Evolutionary conservation across 1,140 invertebrate species (phyloP).

Genomic region (Berghia stephanieae): DNA sequence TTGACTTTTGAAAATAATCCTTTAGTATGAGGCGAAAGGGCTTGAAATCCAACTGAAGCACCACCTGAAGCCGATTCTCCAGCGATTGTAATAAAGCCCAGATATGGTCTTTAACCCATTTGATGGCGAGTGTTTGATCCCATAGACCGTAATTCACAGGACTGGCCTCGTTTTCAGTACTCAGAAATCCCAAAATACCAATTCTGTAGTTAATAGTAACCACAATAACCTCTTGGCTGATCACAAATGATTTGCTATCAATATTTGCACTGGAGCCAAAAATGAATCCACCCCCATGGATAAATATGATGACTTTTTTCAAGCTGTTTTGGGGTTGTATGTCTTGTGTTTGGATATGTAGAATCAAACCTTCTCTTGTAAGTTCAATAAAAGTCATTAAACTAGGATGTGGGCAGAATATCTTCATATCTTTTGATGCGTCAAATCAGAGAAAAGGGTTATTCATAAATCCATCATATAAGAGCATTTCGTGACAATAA

Average conservation of each 20-base stretch:
- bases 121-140: conserved; percentile 90
- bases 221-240: conserved; percentile 65
- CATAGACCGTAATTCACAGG: conserved; percentile 73
- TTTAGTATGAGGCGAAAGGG: conserved; percentile 37
- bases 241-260: conserved; percentile 51
- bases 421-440: too few relatives aligned
- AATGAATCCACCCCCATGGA: conserved; percentile 48
- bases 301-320: conserved; percentile 45
- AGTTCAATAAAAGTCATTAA: too few relatives aligned
- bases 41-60: conserved; percentile 20
- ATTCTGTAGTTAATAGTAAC: conserved; percentile 71
- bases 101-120: conserved; percentile 73
- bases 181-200: conserved; percentile 62
- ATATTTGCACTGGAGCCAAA: conserved; percentile 36
- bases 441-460: too few relatives aligned
- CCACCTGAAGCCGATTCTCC: conserved; percentile 53
- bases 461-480: too few relatives aligned
- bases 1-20: conserved; percentile 35
- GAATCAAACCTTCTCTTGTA: conserved; percentile 39
- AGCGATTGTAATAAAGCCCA: conserved; percentile 51
- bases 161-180: conserved; percentile 28
- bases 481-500: too few relatives aligned
- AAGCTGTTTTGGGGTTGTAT: background rate
- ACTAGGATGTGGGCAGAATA: too few relatives aligned
- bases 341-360: conserved; percentile 35